Percentiles rank a stretch among this genome's conserved stretches.
These are phyloP conservation scores for Plagodis pulveraria DNA, from an alignment of 2,888 invertebrate species.

Conservation along the genomic window DNA sequence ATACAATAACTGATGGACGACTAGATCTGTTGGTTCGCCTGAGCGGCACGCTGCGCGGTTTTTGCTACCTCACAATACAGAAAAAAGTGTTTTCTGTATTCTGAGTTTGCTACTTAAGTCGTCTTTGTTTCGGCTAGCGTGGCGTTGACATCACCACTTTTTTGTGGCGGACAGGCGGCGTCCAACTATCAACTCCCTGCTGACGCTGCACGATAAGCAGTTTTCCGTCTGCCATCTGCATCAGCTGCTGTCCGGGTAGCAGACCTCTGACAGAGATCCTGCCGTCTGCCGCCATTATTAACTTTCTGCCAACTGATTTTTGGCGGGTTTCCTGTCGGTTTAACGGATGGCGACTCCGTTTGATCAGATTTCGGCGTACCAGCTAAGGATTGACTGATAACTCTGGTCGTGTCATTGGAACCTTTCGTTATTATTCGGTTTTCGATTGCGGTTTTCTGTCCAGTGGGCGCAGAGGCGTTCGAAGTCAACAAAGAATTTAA, in stretches of 20 bases:
- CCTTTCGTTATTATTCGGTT: constrained; percentile 90
- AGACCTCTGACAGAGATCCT: constrained; percentile 96
- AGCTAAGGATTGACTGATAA: constrained; percentile 86
- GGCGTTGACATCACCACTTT: constrained; percentile 40
- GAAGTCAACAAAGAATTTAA: constrained; percentile 87
- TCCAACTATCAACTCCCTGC: constrained; percentile 79
- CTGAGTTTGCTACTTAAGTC: constrained; percentile 36
- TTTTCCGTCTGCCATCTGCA: constrained; percentile 97
- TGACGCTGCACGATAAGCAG: constrained; percentile 92
- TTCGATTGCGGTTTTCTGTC: constrained; percentile 87
- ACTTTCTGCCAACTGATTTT: constrained; percentile 89
- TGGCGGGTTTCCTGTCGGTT: constrained; percentile 56
- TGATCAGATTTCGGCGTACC: constrained; percentile 55
- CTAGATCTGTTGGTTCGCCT: constrained; percentile 52
- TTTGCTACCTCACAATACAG: too few relatives aligned
- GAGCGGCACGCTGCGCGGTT: constrained; percentile 32
- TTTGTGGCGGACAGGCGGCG: constrained; percentile 58
- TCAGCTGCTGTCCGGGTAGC: constrained; percentile 95
- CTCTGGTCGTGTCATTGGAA: constrained; percentile 87
- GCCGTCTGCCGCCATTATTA: constrained; percentile 93
- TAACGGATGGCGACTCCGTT: constrained; percentile 59
- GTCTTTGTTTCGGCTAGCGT: constrained; percentile 37
- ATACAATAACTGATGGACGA: too few relatives aligned
- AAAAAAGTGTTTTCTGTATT: too few relatives aligned
- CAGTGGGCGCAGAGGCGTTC: constrained; percentile 76